These are phyloP conservation scores for Aphelenchoides avenae DNA, from an alignment of 1,140 invertebrate genomes.

Conservation along the genomic window DNA sequence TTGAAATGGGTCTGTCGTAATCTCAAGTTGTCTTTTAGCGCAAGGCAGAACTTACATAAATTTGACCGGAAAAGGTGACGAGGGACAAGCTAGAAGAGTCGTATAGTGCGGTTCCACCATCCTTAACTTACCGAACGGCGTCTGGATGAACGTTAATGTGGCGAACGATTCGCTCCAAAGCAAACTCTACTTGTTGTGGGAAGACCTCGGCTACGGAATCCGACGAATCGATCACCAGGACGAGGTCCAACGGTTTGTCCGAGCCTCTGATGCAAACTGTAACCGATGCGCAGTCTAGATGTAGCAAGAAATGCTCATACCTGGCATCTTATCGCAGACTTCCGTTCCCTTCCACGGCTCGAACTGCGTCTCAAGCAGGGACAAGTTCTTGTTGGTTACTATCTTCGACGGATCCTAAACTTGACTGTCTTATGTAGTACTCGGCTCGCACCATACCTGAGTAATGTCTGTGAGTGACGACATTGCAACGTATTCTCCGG, in stretches of 20 bases:
- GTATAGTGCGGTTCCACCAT: neutral
- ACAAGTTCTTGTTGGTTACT: constrained; percentile 56
- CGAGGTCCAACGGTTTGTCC: constrained; percentile 53
- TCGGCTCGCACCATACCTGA: constrained; percentile 19
- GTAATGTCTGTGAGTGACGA: constrained; percentile 54
- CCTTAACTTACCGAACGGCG: constrained; percentile 47
- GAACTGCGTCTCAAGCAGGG: constrained; percentile 46
- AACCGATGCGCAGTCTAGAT: neutral
- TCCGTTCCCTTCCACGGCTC: constrained; percentile 53
- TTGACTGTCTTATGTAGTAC: constrained; percentile 16
- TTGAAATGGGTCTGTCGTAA: constrained; percentile 36
- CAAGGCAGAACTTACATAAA: too few relatives aligned
- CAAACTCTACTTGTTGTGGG: constrained; percentile 53
- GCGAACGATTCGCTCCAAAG: constrained; percentile 47
- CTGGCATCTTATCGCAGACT: constrained; percentile 53
- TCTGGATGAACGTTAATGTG: constrained; percentile 58
- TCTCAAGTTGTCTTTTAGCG: neutral
- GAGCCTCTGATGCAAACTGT: constrained; percentile 47
- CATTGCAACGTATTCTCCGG: constrained; percentile 58
- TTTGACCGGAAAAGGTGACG: constrained; percentile 54
- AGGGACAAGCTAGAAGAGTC: constrained; percentile 40
- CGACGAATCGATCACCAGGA: constrained; percentile 54
- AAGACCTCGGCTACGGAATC: constrained; percentile 54
- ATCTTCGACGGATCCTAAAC: constrained; percentile 49
- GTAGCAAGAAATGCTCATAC: constrained; percentile 12